A percentile compares a stretch with the other conserved stretches of the same genome.
These are phyloP conservation scores for Rhodinocichla rosea DNA, from an alignment of 2,113 vertebrate genomes.

Conservation along the genomic window DNA sequence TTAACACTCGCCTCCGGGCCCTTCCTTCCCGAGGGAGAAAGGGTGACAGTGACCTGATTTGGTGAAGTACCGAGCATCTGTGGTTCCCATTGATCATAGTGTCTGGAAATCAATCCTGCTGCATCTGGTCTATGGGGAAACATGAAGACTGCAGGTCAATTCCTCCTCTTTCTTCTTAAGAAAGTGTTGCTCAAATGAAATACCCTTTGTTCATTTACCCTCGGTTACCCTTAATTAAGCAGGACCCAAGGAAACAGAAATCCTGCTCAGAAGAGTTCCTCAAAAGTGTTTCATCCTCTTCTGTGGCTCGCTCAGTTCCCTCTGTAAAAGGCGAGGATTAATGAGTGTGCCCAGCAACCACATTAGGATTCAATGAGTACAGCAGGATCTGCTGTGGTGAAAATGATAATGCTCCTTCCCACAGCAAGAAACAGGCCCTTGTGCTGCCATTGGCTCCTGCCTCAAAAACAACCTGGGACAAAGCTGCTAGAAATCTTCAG, in stretches of 20 bases:
- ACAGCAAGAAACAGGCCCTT: conserved; percentile 46
- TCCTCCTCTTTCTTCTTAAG: conserved; percentile 33
- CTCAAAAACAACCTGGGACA: conserved; percentile 70
- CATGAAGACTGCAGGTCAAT: conserved; percentile 29
- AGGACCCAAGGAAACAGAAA: conserved; percentile 54
- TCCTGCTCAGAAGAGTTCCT: conserved; percentile 45
- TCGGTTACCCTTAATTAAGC: conserved; percentile 55
- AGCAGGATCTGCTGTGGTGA: conserved; percentile 37
- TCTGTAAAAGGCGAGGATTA: conserved; percentile 26
- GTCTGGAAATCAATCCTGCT: conserved; percentile 33
- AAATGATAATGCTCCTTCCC: conserved; percentile 52
- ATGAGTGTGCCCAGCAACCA: conserved; percentile 11
- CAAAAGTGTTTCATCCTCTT: conserved; percentile 39
- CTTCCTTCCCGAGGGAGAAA: not conserved
- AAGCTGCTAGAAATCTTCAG: conserved; percentile 66
- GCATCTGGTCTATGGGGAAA: conserved; percentile 17
- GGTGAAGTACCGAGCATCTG: not conserved
- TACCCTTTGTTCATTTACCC: conserved; percentile 49
- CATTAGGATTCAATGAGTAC: conserved; percentile 35
- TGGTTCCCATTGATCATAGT: not conserved
- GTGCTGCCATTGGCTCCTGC: conserved; percentile 29
- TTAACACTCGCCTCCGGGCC: not conserved
- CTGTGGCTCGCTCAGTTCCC: not conserved
- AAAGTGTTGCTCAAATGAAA: conserved; percentile 34
- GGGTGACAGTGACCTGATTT: conserved; percentile 35